phyloP scores from a whole-genome alignment of 2,797 vertebrate genomes.

The Siniperca scherzeri region DNA sequence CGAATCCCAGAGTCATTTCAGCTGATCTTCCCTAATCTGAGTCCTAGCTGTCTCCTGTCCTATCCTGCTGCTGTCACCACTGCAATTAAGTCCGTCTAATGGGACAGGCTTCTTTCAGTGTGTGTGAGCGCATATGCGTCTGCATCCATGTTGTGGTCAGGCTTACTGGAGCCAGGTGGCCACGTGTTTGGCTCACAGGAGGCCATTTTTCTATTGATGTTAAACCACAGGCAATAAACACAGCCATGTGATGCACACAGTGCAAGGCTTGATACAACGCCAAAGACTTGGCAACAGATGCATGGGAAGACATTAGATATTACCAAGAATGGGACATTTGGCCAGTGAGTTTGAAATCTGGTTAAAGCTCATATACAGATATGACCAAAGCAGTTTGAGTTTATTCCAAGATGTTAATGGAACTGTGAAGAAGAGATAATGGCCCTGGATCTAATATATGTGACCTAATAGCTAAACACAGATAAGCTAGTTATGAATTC shows the following conservation, averaged over 20 bases:
- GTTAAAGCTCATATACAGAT: conserved; percentile 36
- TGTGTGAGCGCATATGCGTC: conserved; percentile 40
- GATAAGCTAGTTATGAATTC: conserved; percentile 28
- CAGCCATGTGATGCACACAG: conserved; percentile 61
- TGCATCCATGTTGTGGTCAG: conserved; percentile 59
- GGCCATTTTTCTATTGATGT: conserved; percentile 63
- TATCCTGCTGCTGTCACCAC: conserved; percentile 72
- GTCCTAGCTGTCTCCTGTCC: conserved; percentile 56
- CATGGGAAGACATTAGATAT: conserved; percentile 47
- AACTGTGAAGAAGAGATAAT: conserved; percentile 31
- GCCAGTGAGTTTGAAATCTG: conserved; percentile 33
- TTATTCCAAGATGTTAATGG: conserved; percentile 49
- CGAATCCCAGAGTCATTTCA: conserved; percentile 63
- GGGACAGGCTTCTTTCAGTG: conserved; percentile 70
- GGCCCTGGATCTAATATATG: conserved; percentile 20
- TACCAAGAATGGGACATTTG: conserved; percentile 57
- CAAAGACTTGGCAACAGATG: conserved; percentile 53
- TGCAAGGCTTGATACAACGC: conserved; percentile 34
- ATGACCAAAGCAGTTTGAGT: conserved; percentile 38
- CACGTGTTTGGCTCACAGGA: conserved; percentile 74
- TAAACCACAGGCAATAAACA: conserved; percentile 70
- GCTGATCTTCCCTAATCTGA: conserved; percentile 63
- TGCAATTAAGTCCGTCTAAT: conserved; percentile 74
- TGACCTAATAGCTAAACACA: conserved; percentile 2
- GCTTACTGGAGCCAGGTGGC: conserved; percentile 78